Evolutionary conservation across 2,888 invertebrate genomes (phyloP).

Genomic region (Apamea epomidion): DNA sequence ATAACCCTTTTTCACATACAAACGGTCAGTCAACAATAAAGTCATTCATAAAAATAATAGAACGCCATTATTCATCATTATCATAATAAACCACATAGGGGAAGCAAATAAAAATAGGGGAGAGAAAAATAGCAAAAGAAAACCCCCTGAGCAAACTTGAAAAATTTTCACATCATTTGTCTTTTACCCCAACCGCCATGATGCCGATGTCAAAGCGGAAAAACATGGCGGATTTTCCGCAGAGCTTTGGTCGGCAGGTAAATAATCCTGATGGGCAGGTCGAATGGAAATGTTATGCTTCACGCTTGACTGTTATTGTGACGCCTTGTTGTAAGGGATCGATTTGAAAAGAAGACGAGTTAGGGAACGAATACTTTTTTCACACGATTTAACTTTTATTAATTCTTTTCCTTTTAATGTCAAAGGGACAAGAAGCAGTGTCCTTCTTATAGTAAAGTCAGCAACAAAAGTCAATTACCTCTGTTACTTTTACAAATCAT

Average conservation of each 20-base stretch:
- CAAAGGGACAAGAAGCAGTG: not conserved
- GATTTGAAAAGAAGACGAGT: too few species aligned
- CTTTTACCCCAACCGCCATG: constrained; percentile 67
- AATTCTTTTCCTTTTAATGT: not conserved
- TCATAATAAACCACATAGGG: constrained; percentile 49
- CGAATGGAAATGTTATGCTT: constrained; percentile 59
- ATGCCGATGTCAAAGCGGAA: constrained; percentile 68
- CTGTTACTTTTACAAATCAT: too few species aligned
- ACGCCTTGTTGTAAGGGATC: constrained; percentile 14
- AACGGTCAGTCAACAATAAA: constrained; percentile 44
- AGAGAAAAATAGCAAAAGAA: constrained; percentile 15
- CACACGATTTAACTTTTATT: not conserved
- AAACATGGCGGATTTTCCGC: constrained; percentile 67
- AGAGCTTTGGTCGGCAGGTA: constrained; percentile 63
- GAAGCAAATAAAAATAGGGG: constrained; percentile 49
- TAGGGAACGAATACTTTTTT: not conserved
- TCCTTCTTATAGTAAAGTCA: not conserved
- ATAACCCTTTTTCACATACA: constrained; percentile 7
- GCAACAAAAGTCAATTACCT: too few species aligned
- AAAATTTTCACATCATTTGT: constrained; percentile 74
- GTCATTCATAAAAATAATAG: constrained; percentile 49
- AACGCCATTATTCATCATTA: constrained; percentile 57
- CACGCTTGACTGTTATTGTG: constrained; percentile 27
- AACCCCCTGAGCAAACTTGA: constrained; percentile 50
- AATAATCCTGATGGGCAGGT: constrained; percentile 59